Base-by-base conservation (phyloP, 2,888 invertebrate genomes). In the Eupithecia exiguata region DNA sequence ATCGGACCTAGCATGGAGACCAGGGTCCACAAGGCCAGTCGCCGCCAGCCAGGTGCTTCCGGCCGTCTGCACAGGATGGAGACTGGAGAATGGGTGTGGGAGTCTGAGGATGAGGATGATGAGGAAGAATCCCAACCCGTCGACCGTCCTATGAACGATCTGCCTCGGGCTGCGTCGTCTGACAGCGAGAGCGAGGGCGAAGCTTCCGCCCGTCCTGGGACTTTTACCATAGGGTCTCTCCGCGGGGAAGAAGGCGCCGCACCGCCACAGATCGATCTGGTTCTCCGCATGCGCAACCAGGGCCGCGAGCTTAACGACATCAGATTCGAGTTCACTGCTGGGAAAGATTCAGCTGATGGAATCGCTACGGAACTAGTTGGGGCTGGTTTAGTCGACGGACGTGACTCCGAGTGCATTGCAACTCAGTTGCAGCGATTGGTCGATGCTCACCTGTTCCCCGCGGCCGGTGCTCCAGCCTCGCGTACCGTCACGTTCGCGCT, bases 81-180 rank as follows among this genome's bases (percentile, higher is more conserved):
- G 84, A 98, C 98, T 36, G 99, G 99, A 53, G 98, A 98, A 89
- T 99, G 99, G 99, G 98, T 99, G 76, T 99, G 99, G 99, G 99
- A 98, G 75, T 98, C 98, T 84, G 98, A 98, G 86, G 99, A 99
- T 86, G 98, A 98, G 82, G 97, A 97, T 83, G 97, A 96, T 73
- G 92, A 88, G 77, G 92, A 91, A 70, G 89, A 93, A 68, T 93
- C 91, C 77, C 95, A 94, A 12, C 95, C 95, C 78, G 95, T 95
- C 79, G 95, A 95, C 86, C 94, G 96, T 4, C 96, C 96, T 67
- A 95, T 96, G 92, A 96, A 96, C 91, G 94, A 94, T 74, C 89
- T 96, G 76, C 94, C 94, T 79, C 93, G 95, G 65, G 96, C 95
- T 65, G 96, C 95, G 80, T 95, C 95, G 58, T 95, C 95, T 62